phyloP scores from a whole-genome alignment of 2,888 invertebrate species.

The Salticus scenicus region DNA sequence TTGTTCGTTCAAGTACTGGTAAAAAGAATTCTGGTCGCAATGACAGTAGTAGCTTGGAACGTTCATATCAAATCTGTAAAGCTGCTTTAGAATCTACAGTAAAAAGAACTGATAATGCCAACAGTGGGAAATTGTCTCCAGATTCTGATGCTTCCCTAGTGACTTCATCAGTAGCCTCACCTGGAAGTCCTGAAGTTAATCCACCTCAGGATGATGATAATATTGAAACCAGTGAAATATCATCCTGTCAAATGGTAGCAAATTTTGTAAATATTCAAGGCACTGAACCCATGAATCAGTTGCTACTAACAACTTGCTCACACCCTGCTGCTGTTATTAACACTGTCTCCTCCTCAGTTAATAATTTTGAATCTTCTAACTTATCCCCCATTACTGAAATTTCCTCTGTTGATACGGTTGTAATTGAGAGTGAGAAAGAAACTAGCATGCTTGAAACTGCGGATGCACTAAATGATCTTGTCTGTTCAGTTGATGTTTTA shows the following conservation, averaged over 20 bases:
- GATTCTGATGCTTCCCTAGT: slow-evolving; percentile 36
- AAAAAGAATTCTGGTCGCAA: slow-evolving; percentile 51
- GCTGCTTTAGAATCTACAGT: slow-evolving; percentile 92
- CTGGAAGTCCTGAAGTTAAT: slow-evolving; percentile 29
- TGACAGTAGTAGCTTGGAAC: slow-evolving; percentile 83
- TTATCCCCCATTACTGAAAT: slow-evolving; percentile 51
- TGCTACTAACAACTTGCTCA: slow-evolving; percentile 66
- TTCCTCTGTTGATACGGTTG: slow-evolving; percentile 33
- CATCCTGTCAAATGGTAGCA: slow-evolving; percentile 22
- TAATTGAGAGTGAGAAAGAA: slow-evolving; percentile 12
- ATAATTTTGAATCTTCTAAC: slow-evolving; percentile 61
- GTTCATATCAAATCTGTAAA: slow-evolving; percentile 91
- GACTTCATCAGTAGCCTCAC: slow-evolving; percentile 55
- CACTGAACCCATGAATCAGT: slow-evolving; percentile 38
- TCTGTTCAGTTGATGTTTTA: slow-evolving; percentile 23
- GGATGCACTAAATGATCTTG: slow-evolving; percentile 7
- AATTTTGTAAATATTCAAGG: slow-evolving; percentile 39
- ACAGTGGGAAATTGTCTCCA: slow-evolving; percentile 5
- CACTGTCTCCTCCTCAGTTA: slow-evolving; percentile 52
- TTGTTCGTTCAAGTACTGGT: slow-evolving; percentile 38
- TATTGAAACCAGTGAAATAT: not conserved
- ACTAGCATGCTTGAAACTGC: slow-evolving; percentile 1
- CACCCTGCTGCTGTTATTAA: slow-evolving; percentile 60
- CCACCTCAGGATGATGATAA: not conserved
- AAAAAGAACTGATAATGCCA: slow-evolving; percentile 77